These are phyloP conservation scores for Spodoptera frugiperda DNA, from an alignment of 1,140 invertebrate genomes.

Conservation along the genomic window DNA sequence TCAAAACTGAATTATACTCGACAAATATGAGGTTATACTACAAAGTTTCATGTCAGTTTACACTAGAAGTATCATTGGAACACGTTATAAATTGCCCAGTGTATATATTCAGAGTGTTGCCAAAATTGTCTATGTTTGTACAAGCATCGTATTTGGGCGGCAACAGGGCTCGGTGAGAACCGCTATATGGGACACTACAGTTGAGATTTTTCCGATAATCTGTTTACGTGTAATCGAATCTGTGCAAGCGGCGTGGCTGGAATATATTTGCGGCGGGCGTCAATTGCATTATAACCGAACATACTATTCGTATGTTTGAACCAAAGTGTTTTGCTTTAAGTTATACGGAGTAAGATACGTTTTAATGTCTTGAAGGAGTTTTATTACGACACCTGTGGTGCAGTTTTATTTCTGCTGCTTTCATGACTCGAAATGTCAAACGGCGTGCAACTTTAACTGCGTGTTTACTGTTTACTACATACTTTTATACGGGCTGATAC, in stretches of 20 bases:
- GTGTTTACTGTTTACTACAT: constrained; percentile 14
- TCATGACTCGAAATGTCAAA: neutral
- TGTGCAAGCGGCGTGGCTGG: neutral
- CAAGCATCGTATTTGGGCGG: neutral
- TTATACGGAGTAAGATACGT: neutral
- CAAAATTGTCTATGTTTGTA: constrained; percentile 12
- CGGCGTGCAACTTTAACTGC: constrained; percentile 16
- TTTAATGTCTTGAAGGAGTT: neutral
- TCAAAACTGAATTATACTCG: neutral
- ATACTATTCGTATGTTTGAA: constrained; percentile 20
- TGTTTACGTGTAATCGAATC: constrained; percentile 61
- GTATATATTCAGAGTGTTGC: neutral
- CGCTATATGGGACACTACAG: constrained; percentile 46
- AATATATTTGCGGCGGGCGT: constrained; percentile 17
- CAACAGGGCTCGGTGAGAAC: neutral
- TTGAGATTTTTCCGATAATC: constrained; percentile 69
- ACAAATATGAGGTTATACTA: neutral
- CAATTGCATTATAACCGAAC: constrained; percentile 29
- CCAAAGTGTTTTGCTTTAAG: neutral
- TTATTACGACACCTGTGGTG: constrained; percentile 4
- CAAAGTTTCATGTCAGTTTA: neutral
- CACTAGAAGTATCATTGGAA: no score
- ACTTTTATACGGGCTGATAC: neutral
- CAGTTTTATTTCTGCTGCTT: constrained; percentile 20
- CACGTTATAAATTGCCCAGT: no score